A percentile compares a stretch with the other conserved stretches of the same genome.
These are phyloP conservation scores for Nomada fucata DNA, from an alignment of 2,888 invertebrate genomes.

Conservation along the genomic window DNA sequence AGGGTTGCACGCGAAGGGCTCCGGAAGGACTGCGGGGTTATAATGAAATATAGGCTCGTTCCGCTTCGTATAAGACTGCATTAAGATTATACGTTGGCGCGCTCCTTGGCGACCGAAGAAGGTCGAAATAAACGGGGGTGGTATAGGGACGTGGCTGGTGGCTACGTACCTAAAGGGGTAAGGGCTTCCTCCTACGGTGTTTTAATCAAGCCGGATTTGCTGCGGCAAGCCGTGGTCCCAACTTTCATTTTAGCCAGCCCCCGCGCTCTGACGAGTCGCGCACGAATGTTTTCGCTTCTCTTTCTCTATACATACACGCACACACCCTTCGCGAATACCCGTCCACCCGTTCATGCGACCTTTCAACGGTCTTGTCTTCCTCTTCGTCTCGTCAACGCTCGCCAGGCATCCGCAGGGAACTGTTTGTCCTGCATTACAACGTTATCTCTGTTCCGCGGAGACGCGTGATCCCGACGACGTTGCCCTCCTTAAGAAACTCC, in stretches of 20 bases:
- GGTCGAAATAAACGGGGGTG: constrained; percentile 72
- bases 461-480: constrained; percentile 61
- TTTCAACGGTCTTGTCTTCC: constrained; percentile 44
- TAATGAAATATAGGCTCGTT: constrained; percentile 84
- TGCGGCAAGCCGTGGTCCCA: constrained; percentile 83
- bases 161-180: constrained; percentile 78
- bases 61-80: constrained; percentile 84
- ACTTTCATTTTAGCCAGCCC: constrained; percentile 83
- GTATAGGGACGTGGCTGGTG: constrained; percentile 67
- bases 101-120: constrained; percentile 76
- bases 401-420: constrained; percentile 44
- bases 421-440: constrained; percentile 80
- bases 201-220: constrained; percentile 85
- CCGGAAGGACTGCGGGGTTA: constrained; percentile 83
- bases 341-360: constrained; percentile 34
- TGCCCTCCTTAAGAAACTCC: constrained; percentile 64
- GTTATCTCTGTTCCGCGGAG: constrained; percentile 71
- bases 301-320: constrained; percentile 33
- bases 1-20: constrained; percentile 79
- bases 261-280: constrained; percentile 68
- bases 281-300: constrained; percentile 72
- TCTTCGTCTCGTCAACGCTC: constrained; percentile 51
- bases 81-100: constrained; percentile 83
- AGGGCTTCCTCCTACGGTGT: constrained; percentile 83
- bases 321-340: constrained; percentile 4